Base-by-base conservation (phyloP, 2,888 invertebrate genomes). In the Papilio protenor region DNA sequence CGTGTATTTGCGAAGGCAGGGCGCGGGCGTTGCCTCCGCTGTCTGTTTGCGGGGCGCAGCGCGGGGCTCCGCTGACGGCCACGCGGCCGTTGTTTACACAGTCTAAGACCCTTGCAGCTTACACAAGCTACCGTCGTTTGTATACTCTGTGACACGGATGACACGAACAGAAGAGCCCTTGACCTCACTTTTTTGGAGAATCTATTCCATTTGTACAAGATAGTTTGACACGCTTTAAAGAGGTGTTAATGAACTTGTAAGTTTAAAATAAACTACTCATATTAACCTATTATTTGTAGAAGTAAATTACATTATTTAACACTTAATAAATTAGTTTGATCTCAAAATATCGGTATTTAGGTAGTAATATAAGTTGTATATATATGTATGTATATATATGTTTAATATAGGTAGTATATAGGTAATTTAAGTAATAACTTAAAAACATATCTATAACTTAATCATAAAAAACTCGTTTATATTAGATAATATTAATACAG, bases 1-100 rank as follows among this genome's bases (percentile, higher is more conserved):
- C 87, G 84, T 81, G 81, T 92, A 90, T 93, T 92, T 92, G 87
- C 87, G 83, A 90, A 91, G 89, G 86, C 91, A 88, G 88, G 86
- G 85, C 88, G 86, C 86, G 88, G 85, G 84, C 81, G 89, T 83
- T 84, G 88, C 83, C 85, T 91, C 93, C 94, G 89, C 86, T 84
- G 85, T 74, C 23, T 90, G 88, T 90, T 89, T 88, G 61, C 33
- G 10, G 76, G 81, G 81, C 86, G 85, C 86, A 84, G 86, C 45
- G 64, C 70, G 21, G 49, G 45, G 47, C 70, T 16, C 14, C 70
- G 69, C 69, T 45, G 70, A 12, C 47, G 47, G 45, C 70, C 72
- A 49, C 59, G 69, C 75, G 55, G 52, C n/a, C 64, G 0, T 49
- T 82, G 84, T 83, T 84, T 83, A 81, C 73, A 55, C 18, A 52